Evolutionary conservation across 2,888 invertebrate species (phyloP), one percentile per base, ranked within the genome.

Genomic region (Julus scanicus): DNA sequence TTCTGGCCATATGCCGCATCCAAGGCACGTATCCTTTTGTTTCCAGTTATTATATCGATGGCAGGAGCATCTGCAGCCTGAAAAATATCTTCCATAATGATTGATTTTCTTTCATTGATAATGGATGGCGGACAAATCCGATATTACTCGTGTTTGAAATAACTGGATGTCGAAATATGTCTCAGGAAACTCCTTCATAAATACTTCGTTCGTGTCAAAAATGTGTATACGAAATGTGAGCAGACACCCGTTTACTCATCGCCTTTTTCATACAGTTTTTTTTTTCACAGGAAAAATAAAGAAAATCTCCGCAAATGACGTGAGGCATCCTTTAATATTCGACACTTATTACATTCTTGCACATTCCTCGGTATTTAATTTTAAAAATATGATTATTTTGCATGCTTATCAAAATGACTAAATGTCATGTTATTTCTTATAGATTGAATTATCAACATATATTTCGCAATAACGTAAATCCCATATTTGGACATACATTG

Each of bases 91-190:
- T 29, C 8, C 20, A n/a, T 71, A 71, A 71, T 71, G 71, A 71
- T 71, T 71, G 71, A 71, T 71, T 71, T 71, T 29, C 71, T 71
- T 71, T 71, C 71, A 71, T 71, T 71, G 71, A 71, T 71, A 71
- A 71, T 71, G 71, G 71, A 71, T 71, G 71, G 71, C 9, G 20
- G 71, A 71, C 71, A 71, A 71, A 71, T 71, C 71, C 71, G 71
- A 71, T 29, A 71, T 71, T 71, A 71, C 71, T 71, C 71, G 71
- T 71, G 71, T 71, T 71, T 71, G 29, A 71, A 71, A 71, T 71
- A 71, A 71, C 71, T n/a, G 71, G 20, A 71, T 71, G 71, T 71
- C 71, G 71, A 71, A 20, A 71, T 71, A 71, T 29, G 71, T 71
- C 71, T 71, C n/a, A 29, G 71, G 20, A 29, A 29, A 63, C 17